These are phyloP conservation scores for Characodon lateralis DNA, from an alignment of 2,797 vertebrate species.

Conservation along the genomic window DNA sequence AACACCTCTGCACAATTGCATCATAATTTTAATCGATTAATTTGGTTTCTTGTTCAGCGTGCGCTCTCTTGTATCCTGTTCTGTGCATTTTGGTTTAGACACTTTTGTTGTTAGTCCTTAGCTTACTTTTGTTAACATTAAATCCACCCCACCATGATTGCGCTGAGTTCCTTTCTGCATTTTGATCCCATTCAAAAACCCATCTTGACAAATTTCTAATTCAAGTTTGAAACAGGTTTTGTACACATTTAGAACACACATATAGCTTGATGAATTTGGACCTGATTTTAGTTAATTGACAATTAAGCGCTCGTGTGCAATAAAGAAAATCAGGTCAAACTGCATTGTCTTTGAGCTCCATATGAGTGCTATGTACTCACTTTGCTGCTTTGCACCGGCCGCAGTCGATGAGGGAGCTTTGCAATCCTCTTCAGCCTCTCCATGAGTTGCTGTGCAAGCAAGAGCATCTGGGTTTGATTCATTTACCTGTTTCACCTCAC, in stretches of 20 bases:
- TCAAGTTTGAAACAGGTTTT: not conserved
- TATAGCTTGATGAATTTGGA: not conserved
- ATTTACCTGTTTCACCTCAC: conserved; percentile 44
- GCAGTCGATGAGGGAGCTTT: conserved; percentile 86
- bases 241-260: not conserved
- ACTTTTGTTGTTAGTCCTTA: too few relatives aligned
- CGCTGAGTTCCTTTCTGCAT: not conserved
- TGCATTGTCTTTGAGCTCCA: conserved; percentile 2
- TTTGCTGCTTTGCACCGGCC: conserved; percentile 90
- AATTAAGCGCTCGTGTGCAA: not conserved
- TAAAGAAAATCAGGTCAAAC: not conserved
- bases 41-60: too few relatives aligned
- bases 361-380: conserved; percentile 65
- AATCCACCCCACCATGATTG: not conserved
- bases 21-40: too few relatives aligned
- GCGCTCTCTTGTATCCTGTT: too few relatives aligned
- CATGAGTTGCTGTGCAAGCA: conserved; percentile 87
- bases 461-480: conserved; percentile 44
- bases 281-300: not conserved
- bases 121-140: too few relatives aligned
- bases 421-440: conserved; percentile 89
- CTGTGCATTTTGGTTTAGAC: too few relatives aligned
- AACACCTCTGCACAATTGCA: too few relatives aligned
- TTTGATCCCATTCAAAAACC: not conserved
- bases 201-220: not conserved